phyloP scores from a whole-genome alignment of 2,888 invertebrate genomes.

The Apeira syringaria region DNA sequence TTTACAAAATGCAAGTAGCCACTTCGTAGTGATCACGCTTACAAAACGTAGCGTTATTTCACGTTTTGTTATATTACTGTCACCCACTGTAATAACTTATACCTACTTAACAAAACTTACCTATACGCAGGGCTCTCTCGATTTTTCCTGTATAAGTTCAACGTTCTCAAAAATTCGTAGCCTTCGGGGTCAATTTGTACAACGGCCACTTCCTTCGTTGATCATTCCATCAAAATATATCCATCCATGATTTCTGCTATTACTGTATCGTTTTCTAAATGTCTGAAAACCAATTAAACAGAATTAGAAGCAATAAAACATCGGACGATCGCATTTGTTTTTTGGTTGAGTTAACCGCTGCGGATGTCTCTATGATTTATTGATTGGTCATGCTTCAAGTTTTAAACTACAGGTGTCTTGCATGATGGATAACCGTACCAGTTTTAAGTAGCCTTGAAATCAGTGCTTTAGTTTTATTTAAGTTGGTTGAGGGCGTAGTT shows the following conservation, averaged over 20 bases:
- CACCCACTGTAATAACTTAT: too few relatives aligned
- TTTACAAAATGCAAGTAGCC: too few relatives aligned
- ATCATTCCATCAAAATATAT: slow-evolving; percentile 2
- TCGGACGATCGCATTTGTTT: slow-evolving; percentile 16
- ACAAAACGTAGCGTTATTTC: too few relatives aligned
- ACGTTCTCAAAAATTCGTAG: slow-evolving; percentile 10
- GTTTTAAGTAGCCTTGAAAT: slow-evolving; percentile 3
- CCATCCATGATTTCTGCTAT: slow-evolving; percentile 16
- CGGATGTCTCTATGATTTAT: slow-evolving; percentile 21
- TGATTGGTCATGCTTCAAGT: slow-evolving; percentile 20
- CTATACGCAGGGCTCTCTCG: too few relatives aligned
- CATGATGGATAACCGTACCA: slow-evolving; percentile 15
- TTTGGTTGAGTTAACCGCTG: slow-evolving; percentile 11
- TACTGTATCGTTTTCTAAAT: slow-evolving; percentile 11
- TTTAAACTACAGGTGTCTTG: slow-evolving; percentile 20
- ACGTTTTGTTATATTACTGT: too few relatives aligned
- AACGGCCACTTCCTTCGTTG: slow-evolving; percentile 11
- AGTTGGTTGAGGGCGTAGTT: not conserved
- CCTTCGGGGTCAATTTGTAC: slow-evolving; percentile 14
- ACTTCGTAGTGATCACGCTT: too few relatives aligned
- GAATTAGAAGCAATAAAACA: slow-evolving; percentile 29
- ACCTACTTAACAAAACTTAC: too few relatives aligned
- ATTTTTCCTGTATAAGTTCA: slow-evolving; percentile 7
- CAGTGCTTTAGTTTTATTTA: not conserved
- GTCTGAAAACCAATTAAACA: slow-evolving; percentile 24